Percentiles rank a stretch among this genome's conserved stretches.
Conservation (phyloP, 2,797 vertebrate genomes). For the Onychomys torridus region DNA sequence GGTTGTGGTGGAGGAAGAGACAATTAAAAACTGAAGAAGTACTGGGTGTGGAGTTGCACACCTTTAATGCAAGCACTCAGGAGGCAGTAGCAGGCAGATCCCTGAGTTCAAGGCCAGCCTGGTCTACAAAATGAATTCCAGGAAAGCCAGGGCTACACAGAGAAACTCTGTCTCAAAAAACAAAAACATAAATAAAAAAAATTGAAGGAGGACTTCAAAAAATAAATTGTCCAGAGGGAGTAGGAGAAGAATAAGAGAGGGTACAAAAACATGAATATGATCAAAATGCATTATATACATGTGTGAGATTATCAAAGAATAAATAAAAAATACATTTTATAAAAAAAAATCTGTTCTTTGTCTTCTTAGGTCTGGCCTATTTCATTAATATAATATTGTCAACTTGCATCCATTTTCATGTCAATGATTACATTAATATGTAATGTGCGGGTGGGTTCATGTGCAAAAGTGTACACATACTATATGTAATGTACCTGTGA, state of each 20-base stretch:
- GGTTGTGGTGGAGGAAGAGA: not conserved
- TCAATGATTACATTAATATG: too few species aligned
- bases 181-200: not conserved
- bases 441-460: too few species aligned
- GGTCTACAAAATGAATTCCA: too few species aligned
- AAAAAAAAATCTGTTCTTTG: not conserved
- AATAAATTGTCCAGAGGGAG: not conserved
- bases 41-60: too few species aligned
- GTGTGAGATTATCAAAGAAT: not conserved
- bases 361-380: not conserved
- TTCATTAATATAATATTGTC: not conserved
- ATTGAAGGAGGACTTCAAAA: not conserved
- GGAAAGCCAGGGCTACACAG: too few species aligned
- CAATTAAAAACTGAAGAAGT: too few species aligned
- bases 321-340: not conserved
- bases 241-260: not conserved
- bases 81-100: too few species aligned
- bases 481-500: too few species aligned
- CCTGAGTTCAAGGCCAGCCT: too few species aligned
- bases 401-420: not conserved
- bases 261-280: not conserved
- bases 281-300: not conserved
- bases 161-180: too few species aligned
- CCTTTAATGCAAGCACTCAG: too few species aligned
- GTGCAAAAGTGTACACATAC: too few species aligned